Conservation (phyloP, 2,797 vertebrate genomes). For the Hozukius guyotensis region DNA sequence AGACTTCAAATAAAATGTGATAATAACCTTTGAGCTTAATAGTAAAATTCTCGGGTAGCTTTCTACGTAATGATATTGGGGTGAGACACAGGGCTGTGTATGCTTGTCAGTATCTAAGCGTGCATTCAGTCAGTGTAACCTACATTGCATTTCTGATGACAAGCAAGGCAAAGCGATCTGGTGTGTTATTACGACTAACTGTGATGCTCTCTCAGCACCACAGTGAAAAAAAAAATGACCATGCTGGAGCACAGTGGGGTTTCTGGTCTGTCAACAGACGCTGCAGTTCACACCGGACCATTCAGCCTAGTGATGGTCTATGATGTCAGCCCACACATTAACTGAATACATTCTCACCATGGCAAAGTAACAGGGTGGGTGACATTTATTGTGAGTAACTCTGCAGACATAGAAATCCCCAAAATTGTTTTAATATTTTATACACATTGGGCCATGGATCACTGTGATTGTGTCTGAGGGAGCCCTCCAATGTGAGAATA, state of each 20-base stretch:
- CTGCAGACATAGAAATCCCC: not conserved
- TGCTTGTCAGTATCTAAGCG: not conserved
- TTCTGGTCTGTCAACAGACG: slow-evolving; percentile 30
- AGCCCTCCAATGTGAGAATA: not conserved
- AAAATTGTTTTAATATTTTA: not conserved
- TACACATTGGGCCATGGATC: not conserved
- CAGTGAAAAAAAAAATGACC: slow-evolving; percentile 13
- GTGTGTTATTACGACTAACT: not conserved
- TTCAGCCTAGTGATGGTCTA: not conserved
- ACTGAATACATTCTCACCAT: not conserved
- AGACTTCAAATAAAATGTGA: not conserved
- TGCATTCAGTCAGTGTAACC: slow-evolving; percentile 16
- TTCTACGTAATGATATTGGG: not conserved
- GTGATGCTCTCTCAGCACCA: slow-evolving; percentile 1
- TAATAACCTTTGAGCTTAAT: not conserved
- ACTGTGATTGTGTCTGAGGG: not conserved
- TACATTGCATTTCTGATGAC: slow-evolving; percentile 26
- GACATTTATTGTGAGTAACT: not conserved
- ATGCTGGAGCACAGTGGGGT: slow-evolving; percentile 20
- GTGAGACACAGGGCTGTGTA: not conserved
- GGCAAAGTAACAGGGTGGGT: not conserved
- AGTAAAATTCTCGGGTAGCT: not conserved
- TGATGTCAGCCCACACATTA: slow-evolving; percentile 2
- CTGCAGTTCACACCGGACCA: slow-evolving; percentile 31
- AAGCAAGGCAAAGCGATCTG: slow-evolving; percentile 16